Evolutionary conservation across 2,113 vertebrate species (phyloP).

Genomic region (Catharus bicknelli): DNA sequence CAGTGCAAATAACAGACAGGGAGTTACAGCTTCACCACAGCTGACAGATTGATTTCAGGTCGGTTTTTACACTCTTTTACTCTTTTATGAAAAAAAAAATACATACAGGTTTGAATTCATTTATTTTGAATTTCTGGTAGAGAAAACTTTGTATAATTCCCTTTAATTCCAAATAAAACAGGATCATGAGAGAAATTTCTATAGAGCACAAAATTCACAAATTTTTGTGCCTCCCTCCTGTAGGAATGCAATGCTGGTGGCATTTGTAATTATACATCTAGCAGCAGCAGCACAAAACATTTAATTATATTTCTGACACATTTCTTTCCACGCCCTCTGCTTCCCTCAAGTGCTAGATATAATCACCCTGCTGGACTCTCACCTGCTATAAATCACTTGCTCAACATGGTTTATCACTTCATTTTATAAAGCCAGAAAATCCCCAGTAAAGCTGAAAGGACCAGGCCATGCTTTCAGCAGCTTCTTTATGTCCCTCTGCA

Average conservation of each 20-base stretch:
- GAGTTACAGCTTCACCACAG: neutral
- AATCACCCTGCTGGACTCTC: slow-evolving; percentile 8
- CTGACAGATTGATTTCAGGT: neutral
- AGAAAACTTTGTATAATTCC: neutral
- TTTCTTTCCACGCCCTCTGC: slow-evolving; percentile 19
- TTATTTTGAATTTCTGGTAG: neutral
- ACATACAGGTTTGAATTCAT: neutral
- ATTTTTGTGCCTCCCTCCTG: neutral
- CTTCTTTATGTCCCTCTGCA: neutral
- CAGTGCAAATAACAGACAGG: neutral
- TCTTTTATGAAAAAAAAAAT: neutral
- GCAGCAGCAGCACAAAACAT: neutral
- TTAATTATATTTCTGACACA: slow-evolving; percentile 31
- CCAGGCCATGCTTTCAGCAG: neutral
- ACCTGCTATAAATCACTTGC: neutral
- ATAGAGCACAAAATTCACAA: neutral
- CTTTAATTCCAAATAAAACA: neutral
- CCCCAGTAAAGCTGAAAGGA: neutral
- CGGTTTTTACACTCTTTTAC: neutral
- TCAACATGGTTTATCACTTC: neutral
- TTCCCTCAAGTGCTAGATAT: slow-evolving; percentile 11
- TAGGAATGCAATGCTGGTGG: neutral
- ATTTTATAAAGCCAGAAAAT: neutral
- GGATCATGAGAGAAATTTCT: neutral
- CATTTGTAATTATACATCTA: neutral